A percentile compares a stretch with the other conserved stretches of the same genome.
phyloP scores from a whole-genome alignment of 2,888 invertebrate species.

The Nymphalis polychloros region DNA sequence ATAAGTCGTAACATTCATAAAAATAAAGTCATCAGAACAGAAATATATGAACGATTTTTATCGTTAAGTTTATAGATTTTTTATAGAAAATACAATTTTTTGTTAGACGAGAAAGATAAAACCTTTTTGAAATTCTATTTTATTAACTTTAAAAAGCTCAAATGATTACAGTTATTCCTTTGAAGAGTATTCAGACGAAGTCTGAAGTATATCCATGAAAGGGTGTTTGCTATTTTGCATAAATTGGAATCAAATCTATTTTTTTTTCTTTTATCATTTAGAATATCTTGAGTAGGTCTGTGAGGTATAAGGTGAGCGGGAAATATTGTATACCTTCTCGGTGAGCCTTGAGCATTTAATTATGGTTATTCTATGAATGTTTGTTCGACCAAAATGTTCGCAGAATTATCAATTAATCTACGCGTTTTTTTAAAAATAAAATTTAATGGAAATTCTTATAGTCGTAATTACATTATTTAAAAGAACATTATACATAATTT shows the following conservation, averaged over 20 bases:
- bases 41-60: no score
- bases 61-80: no score
- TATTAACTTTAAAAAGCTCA: conserved; percentile 11
- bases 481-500: not conserved
- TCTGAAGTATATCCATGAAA: conserved; percentile 21
- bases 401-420: conserved; percentile 20
- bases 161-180: conserved; percentile 19
- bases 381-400: conserved; percentile 60
- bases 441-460: not conserved
- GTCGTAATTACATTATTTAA: no score
- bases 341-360: conserved; percentile 64
- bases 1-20: no score
- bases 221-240: conserved; percentile 24
- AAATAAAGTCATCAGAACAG: no score
- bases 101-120: no score
- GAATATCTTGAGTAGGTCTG: conserved; percentile 1
- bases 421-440: not conserved
- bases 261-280: conserved; percentile 15
- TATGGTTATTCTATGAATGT: conserved; percentile 58
- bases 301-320: conserved; percentile 43
- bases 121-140: not conserved
- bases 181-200: conserved; percentile 19
- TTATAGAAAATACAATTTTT: no score
- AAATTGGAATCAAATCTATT: conserved; percentile 23
- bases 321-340: conserved; percentile 55